These are phyloP conservation scores for Bradypodion pumilum DNA, from an alignment of 2,797 vertebrate species.

Conservation along the genomic window DNA sequence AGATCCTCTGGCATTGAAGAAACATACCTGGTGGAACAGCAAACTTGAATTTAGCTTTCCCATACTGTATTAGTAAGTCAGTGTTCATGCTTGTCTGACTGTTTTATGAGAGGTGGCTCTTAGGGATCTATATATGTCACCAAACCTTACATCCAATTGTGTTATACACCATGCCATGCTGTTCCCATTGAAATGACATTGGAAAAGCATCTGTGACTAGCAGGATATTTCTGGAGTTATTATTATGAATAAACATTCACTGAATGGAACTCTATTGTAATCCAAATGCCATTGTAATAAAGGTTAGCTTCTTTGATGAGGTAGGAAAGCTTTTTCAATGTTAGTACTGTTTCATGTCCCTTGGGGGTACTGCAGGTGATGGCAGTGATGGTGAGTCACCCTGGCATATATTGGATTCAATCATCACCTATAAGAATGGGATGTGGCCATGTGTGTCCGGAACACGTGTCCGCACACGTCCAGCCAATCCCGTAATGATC, in stretches of 20 bases:
- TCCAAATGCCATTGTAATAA: slow-evolving; percentile 63
- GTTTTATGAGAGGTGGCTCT: not conserved
- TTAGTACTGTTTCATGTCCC: slow-evolving; percentile 71
- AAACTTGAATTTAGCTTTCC: not conserved
- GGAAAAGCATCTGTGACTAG: slow-evolving; percentile 9
- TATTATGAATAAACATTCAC: slow-evolving; percentile 54
- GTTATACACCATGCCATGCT: not conserved
- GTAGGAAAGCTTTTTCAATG: slow-evolving; percentile 72
- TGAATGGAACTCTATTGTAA: slow-evolving; percentile 49
- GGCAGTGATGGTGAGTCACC: slow-evolving; percentile 76
- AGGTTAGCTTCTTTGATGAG: slow-evolving; percentile 57
- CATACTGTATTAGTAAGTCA: not conserved
- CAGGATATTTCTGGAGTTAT: slow-evolving; percentile 38
- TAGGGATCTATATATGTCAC: not conserved
- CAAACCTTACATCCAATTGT: not conserved
- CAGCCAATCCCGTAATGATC: too few relatives aligned
- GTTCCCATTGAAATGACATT: not conserved
- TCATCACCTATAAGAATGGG: too few relatives aligned
- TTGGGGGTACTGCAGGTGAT: slow-evolving; percentile 69
- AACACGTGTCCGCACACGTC: too few relatives aligned
- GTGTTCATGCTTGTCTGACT: not conserved
- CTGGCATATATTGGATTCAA: slow-evolving; percentile 68
- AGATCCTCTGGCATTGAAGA: not conserved
- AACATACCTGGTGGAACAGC: not conserved
- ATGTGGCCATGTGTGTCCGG: too few relatives aligned